phyloP scores from a whole-genome alignment of 2,113 vertebrate genomes.

The Oryzias celebensis region DNA sequence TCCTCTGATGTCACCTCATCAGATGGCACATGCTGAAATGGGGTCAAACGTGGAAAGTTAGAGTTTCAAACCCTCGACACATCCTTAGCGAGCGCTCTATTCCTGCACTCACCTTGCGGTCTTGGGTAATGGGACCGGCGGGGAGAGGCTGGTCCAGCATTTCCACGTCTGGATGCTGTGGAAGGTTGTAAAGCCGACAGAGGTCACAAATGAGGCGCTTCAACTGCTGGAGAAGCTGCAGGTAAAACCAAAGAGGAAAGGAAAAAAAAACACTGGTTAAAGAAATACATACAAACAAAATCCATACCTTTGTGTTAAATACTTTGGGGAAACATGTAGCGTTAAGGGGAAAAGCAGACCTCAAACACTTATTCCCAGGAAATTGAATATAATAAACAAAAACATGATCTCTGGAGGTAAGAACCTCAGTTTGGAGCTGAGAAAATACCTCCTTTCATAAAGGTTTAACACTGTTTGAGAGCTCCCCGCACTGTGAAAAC shows the following conservation, averaged over 20 bases:
- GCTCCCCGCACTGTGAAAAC: too few relatives aligned
- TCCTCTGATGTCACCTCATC: constrained; percentile 97
- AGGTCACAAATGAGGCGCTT: constrained; percentile 96
- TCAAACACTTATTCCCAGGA: too few relatives aligned
- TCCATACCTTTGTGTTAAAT: not conserved
- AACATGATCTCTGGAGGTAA: too few relatives aligned
- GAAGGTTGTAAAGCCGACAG: constrained; percentile 96
- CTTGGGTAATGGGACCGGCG: constrained; percentile 83
- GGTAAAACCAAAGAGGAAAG: not conserved
- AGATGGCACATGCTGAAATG: constrained; percentile 68
- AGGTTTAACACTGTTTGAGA: too few relatives aligned
- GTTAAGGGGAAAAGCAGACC: too few relatives aligned
- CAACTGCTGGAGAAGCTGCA: constrained; percentile 92
- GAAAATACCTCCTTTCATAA: too few relatives aligned
- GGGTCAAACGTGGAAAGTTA: constrained; percentile 2
- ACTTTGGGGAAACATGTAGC: too few relatives aligned
- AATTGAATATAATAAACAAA: not conserved
- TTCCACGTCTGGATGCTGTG: constrained; percentile 95
- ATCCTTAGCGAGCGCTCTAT: not conserved
- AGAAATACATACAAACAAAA: not conserved
- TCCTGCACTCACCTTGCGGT: constrained; percentile 65
- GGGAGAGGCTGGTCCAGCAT: constrained; percentile 97
- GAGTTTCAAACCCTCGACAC: not conserved
- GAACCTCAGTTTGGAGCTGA: too few relatives aligned
- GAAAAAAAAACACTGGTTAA: not conserved